Percentiles rank a stretch among this genome's conserved stretches.
Conservation (phyloP, 2,113 vertebrate species). For the Haemorhous mexicanus region DNA sequence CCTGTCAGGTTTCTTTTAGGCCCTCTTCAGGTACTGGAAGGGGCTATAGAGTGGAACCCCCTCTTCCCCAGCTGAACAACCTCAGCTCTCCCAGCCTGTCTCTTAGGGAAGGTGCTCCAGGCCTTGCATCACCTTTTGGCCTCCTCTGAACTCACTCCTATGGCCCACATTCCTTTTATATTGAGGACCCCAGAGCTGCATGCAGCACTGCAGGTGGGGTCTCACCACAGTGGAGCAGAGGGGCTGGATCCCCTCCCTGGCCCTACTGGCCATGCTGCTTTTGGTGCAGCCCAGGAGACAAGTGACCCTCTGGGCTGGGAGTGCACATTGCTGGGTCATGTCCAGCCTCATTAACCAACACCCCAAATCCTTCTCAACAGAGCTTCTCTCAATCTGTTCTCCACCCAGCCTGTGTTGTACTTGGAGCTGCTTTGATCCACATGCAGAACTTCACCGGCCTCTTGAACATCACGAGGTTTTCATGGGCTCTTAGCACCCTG, state of each 20-base stretch:
- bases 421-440: background rate
- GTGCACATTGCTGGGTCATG: too few relatives aligned
- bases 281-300: background rate
- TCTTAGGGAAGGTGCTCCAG: background rate
- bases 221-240: background rate
- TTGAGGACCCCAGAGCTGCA: background rate
- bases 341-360: background rate
- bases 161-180: too few relatives aligned
- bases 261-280: accelerated
- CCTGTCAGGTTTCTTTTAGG: background rate
- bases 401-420: background rate
- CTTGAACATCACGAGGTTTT: background rate
- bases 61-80: background rate
- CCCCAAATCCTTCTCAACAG: background rate
- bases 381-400: background rate
- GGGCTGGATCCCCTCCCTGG: background rate
- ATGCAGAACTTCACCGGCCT: background rate
- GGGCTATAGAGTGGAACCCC: too few relatives aligned
- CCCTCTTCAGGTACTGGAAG: background rate
- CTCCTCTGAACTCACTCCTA: background rate
- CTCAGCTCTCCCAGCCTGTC: background rate
- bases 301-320: background rate
- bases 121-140: background rate
- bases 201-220: background rate
- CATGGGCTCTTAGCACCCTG: background rate